A percentile compares a stretch with the other conserved stretches of the same genome.
phyloP scores from a whole-genome alignment of 2,888 invertebrate genomes.

The Nemapogon koenigi region DNA sequence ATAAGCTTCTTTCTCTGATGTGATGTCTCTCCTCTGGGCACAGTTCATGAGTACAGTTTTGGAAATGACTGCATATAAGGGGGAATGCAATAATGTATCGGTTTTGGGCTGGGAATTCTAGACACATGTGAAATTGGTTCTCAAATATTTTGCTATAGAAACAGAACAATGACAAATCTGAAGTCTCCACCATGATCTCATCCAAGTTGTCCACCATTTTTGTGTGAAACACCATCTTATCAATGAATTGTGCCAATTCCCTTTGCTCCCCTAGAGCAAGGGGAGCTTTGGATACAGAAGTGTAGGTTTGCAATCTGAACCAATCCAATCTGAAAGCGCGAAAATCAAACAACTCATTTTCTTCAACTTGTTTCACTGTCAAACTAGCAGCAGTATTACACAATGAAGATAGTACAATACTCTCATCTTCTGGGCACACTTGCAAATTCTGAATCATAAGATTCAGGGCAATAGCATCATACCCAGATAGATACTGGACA shows the following conservation, averaged over 20 bases:
- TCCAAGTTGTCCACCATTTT: conserved; percentile 98
- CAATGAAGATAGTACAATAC: conserved; percentile 89
- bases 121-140: conserved; percentile 97
- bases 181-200: conserved; percentile 95
- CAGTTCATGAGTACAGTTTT: conserved; percentile 96
- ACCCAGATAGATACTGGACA: conserved; percentile 95
- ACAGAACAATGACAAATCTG: conserved; percentile 97
- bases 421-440: conserved; percentile 93
- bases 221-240: conserved; percentile 95
- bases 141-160: conserved; percentile 97
- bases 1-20: conserved; percentile 92
- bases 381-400: conserved; percentile 87
- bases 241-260: conserved; percentile 89
- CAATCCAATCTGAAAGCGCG: conserved; percentile 95
- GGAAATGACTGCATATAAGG: conserved; percentile 96
- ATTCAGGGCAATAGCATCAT: conserved; percentile 92
- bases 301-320: conserved; percentile 95
- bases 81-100: conserved; percentile 98
- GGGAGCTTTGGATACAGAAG: conserved; percentile 83
- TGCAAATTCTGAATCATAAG: conserved; percentile 83
- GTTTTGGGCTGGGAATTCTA: conserved; percentile 98
- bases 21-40: conserved; percentile 99
- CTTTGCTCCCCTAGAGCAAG: conserved; percentile 82
- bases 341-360: conserved; percentile 95
- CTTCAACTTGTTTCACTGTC: conserved; percentile 94